Percentiles rank a stretch among this genome's conserved stretches.
Evolutionary conservation across 1,140 invertebrate species (phyloP).

Genomic region (Cydia fagiglandana): DNA sequence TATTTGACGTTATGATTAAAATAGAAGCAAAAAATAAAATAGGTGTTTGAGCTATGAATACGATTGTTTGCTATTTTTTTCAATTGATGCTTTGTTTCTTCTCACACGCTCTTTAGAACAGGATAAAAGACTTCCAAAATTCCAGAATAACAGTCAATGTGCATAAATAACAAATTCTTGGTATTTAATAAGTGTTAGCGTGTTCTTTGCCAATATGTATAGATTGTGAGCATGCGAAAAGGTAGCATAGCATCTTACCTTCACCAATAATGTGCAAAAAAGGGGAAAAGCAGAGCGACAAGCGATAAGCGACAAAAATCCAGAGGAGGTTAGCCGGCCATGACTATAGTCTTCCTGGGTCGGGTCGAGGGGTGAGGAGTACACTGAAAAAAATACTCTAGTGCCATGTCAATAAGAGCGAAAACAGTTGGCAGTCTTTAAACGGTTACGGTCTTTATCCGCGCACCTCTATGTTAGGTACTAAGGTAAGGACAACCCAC

Average conservation of each 20-base stretch:
- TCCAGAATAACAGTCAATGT: neutral
- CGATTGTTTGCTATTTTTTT: too few species aligned
- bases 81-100: too few species aligned
- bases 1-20: too few species aligned
- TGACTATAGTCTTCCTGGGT: slow-evolving; percentile 63
- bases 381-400: slow-evolving; percentile 80
- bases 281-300: slow-evolving; percentile 64
- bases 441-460: slow-evolving; percentile 31
- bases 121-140: neutral
- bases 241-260: slow-evolving; percentile 44
- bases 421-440: slow-evolving; percentile 48
- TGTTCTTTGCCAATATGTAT: neutral
- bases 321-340: slow-evolving; percentile 75
- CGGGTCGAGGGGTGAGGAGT: slow-evolving; percentile 73
- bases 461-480: slow-evolving; percentile 35
- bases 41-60: too few species aligned
- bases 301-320: slow-evolving; percentile 67
- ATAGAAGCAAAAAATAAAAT: too few species aligned
- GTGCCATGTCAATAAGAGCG: slow-evolving; percentile 75
- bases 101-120: too few species aligned
- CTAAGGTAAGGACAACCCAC: slow-evolving; percentile 55
- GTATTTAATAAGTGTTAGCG: neutral
- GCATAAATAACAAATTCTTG: neutral
- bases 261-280: slow-evolving; percentile 39
- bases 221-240: neutral